A percentile compares a stretch with the other conserved stretches of the same genome.
Evolutionary conservation across 2,797 vertebrate genomes (phyloP).

Genomic region (Pangasius djambal): DNA sequence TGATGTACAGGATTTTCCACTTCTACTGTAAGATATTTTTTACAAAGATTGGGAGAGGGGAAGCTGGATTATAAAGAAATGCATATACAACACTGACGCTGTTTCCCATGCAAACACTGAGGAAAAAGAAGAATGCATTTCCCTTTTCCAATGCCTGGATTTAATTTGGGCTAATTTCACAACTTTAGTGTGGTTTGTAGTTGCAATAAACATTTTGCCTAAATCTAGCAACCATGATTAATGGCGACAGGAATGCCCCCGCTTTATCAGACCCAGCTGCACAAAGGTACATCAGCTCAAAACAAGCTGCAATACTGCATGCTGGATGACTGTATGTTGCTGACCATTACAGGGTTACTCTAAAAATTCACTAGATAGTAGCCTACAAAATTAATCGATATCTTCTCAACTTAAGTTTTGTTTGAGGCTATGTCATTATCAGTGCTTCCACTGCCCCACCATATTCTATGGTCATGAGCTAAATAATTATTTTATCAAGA

Average conservation of each 20-base stretch:
- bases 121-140: neutral
- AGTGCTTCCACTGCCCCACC: no score
- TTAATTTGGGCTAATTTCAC: neutral
- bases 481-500: neutral
- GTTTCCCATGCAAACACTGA: neutral
- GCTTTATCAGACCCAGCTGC: neutral
- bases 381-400: neutral
- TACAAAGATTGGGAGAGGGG: no score
- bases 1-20: no score
- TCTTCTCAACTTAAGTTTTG: neutral
- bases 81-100: neutral
- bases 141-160: neutral
- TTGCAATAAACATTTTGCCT: neutral
- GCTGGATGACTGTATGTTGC: neutral
- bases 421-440: neutral
- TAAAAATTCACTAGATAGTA: neutral
- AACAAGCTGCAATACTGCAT: neutral
- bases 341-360: neutral
- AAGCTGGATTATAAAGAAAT: neutral
- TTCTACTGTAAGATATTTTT: no score
- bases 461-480: no score
- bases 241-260: neutral
- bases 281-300: neutral
- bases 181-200: neutral
- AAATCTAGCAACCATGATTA: neutral